Evolutionary conservation across 2,113 vertebrate species (phyloP).

Genomic region (Mormyrus lacerda): DNA sequence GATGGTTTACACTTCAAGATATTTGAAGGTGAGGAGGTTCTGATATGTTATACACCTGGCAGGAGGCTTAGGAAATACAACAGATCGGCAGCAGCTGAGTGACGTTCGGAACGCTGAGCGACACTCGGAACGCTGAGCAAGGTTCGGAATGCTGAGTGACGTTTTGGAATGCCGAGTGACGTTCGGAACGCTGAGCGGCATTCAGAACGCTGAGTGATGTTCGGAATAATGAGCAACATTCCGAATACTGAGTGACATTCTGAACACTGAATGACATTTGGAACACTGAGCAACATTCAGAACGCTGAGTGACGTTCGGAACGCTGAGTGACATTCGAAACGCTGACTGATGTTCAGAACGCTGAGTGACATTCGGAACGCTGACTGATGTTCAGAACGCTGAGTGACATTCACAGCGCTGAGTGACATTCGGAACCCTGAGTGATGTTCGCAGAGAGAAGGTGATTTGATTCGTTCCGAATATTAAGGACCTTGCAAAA

Average conservation of each 20-base stretch:
- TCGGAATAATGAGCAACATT: background rate
- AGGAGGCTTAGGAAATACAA: background rate
- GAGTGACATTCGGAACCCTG: background rate
- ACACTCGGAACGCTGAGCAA: background rate
- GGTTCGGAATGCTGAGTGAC: background rate
- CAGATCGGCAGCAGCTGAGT: background rate
- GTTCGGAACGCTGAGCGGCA: background rate
- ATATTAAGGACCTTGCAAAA: conserved; percentile 46
- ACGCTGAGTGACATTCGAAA: background rate
- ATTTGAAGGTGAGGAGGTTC: background rate
- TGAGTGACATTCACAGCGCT: background rate
- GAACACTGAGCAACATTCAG: background rate
- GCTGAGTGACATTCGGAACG: background rate
- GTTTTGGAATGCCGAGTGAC: background rate
- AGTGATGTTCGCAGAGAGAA: background rate
- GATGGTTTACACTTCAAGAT: background rate
- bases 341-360: background rate
- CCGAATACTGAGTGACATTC: background rate
- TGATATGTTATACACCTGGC: background rate
- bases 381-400: too few relatives aligned
- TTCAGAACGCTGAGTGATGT: background rate
- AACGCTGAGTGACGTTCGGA: background rate
- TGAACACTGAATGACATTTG: background rate
- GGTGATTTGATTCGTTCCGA: conserved; percentile 45
- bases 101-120: background rate